Conservation (phyloP, 1,140 invertebrate species). For the Ips nitidus region DNA sequence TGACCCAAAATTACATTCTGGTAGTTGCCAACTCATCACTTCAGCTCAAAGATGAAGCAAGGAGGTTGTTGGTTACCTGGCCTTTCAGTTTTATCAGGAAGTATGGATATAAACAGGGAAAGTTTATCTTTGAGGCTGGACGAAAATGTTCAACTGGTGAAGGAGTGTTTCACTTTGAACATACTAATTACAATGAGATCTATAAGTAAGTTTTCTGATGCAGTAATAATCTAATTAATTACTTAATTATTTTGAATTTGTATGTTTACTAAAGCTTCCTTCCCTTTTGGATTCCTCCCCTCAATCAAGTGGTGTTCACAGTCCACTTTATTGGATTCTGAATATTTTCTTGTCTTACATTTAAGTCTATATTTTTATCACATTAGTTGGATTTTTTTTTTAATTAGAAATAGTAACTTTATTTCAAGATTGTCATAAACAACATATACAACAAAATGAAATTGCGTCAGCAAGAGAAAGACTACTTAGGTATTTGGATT, state of each 20-base stretch:
- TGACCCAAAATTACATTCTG: conserved; percentile 68
- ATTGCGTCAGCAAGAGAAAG: too few species aligned
- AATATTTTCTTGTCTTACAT: background rate
- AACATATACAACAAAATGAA: too few species aligned
- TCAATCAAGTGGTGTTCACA: too few species aligned
- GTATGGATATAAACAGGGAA: conserved; percentile 79
- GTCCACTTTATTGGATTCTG: background rate
- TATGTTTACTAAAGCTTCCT: too few species aligned
- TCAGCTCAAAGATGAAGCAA: conserved; percentile 68
- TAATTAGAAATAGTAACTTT: too few species aligned
- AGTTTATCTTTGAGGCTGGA: conserved; percentile 89
- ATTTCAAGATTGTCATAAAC: too few species aligned
- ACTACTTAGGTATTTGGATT: too few species aligned
- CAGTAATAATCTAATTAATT: too few species aligned
- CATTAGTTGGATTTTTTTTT: too few species aligned
- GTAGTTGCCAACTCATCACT: conserved; percentile 72
- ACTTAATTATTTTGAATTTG: too few species aligned
- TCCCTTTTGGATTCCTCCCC: too few species aligned
- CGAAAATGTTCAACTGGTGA: conserved; percentile 84
- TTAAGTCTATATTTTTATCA: conserved; percentile 3
- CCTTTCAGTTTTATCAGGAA: conserved; percentile 82
- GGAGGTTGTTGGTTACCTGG: conserved; percentile 75
- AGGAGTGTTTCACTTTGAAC: conserved; percentile 78
- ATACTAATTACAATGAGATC: conserved; percentile 77
- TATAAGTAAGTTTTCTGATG: conserved; percentile 55